Conservation (phyloP, 2,888 invertebrate genomes). For the Myopa testacea region DNA sequence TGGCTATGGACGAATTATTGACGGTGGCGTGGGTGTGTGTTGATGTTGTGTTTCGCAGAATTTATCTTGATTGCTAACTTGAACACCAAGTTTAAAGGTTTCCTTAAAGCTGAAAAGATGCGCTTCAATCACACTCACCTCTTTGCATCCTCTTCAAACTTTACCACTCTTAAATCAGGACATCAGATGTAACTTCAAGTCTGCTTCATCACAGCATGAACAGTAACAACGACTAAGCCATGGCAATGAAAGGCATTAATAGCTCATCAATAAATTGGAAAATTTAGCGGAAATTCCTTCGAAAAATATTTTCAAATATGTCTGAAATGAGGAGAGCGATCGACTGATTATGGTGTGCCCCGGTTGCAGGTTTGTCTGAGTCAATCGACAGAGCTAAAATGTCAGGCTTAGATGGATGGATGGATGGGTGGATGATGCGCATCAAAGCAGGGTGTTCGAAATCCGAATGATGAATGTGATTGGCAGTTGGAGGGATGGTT, state of each 20-base stretch:
- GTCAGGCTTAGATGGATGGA: neutral
- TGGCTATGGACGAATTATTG: too few relatives aligned
- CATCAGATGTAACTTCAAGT: too few relatives aligned
- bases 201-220: too few relatives aligned
- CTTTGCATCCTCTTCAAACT: constrained; percentile 8
- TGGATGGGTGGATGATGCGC: constrained; percentile 7
- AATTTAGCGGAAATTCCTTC: constrained; percentile 28
- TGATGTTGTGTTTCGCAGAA: too few relatives aligned
- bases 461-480: constrained; percentile 9
- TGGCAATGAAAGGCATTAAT: neutral
- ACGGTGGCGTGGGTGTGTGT: too few relatives aligned
- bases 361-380: neutral
- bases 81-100: too few relatives aligned
- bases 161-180: neutral
- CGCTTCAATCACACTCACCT: constrained; percentile 10
- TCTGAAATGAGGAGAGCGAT: constrained; percentile 25
- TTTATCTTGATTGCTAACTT: too few relatives aligned
- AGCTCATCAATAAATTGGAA: constrained; percentile 41
- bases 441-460: too few relatives aligned
- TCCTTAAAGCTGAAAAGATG: too few relatives aligned
- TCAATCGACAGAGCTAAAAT: constrained; percentile 12
- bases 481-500: neutral
- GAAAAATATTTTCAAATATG: constrained; percentile 26
- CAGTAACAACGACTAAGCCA: neutral
- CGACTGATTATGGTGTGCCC: constrained; percentile 26